Evolutionary conservation across 92 coral and sea anemone genomes (phyloP).

Genomic region (Porites cylindrica): DNA sequence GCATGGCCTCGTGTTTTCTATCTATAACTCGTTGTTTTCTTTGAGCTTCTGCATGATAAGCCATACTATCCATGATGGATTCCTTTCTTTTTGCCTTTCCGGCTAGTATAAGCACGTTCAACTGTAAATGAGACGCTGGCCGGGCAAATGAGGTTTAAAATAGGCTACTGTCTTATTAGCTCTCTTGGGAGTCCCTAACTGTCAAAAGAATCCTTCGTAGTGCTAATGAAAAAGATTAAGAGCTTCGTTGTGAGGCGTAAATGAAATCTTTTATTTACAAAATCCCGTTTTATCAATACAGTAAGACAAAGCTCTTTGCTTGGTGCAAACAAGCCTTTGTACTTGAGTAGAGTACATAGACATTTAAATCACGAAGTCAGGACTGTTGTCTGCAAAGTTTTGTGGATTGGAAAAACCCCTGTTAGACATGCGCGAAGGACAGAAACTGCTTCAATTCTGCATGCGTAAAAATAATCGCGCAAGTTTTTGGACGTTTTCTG

Average conservation of each 20-base stretch:
- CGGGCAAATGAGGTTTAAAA: neutral
- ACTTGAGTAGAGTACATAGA: too few species aligned
- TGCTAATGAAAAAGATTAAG: constrained; percentile 21
- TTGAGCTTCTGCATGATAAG: constrained; percentile 92
- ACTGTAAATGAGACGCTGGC: constrained; percentile 1
- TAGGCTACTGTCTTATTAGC: neutral
- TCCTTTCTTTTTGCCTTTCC: neutral
- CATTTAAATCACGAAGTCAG: neutral
- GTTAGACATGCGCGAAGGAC: neutral
- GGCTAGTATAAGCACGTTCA: neutral
- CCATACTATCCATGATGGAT: constrained; percentile 24
- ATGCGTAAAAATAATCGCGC: neutral
- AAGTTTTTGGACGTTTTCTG: neutral
- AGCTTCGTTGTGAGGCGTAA: constrained; percentile 16
- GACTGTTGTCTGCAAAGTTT: neutral
- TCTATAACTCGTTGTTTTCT: constrained; percentile 87
- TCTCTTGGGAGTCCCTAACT: constrained; percentile 7
- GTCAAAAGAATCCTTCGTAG: neutral
- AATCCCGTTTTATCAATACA: neutral
- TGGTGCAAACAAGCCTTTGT: constrained; percentile 13
- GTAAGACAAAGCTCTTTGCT: constrained; percentile 4
- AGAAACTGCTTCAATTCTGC: neutral
- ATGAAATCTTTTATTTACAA: constrained; percentile 22
- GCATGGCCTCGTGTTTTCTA: constrained; percentile 75
- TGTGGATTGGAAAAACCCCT: neutral